Conservation (phyloP, 1,140 invertebrate genomes). For the Trichogramma pretiosum region DNA sequence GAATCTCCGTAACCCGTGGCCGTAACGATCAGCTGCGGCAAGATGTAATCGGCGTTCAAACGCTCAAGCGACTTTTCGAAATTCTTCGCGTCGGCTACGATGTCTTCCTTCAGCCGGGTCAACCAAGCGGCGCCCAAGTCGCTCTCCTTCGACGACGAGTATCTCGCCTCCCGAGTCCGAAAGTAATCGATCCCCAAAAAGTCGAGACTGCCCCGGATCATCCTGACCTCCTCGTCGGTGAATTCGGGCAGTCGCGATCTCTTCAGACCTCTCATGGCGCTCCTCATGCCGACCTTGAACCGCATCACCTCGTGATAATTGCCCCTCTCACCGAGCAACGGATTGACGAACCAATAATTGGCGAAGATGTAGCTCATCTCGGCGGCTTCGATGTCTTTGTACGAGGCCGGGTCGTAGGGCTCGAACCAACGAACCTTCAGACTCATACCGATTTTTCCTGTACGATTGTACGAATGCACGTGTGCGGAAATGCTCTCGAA, state of each 20-base stretch:
- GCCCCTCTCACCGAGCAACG: conserved; percentile 44
- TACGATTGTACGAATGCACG: conserved; percentile 1
- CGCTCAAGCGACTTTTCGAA: conserved; percentile 41
- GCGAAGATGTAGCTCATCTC: conserved; percentile 47
- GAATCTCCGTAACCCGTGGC: conserved; percentile 51
- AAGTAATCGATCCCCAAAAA: conserved; percentile 43
- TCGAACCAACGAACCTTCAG: conserved; percentile 54
- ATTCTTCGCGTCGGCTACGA: conserved; percentile 29
- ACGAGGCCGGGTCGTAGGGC: conserved; percentile 37
- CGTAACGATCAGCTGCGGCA: conserved; percentile 45
- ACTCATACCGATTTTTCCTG: conserved; percentile 55
- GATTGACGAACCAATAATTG: conserved; percentile 47
- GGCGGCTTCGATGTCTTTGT: conserved; percentile 46
- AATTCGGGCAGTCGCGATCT: conserved; percentile 47
- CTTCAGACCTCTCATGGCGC: conserved; percentile 35
- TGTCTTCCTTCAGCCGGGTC: background rate
- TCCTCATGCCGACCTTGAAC: conserved; percentile 37
- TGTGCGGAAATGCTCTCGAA: conserved; percentile 2
- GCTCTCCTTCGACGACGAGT: background rate
- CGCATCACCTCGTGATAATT: conserved; percentile 50
- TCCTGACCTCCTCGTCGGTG: conserved; percentile 36
- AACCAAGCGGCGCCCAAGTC: conserved; percentile 1
- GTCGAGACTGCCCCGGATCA: conserved; percentile 40
- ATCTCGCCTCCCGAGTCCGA: too few relatives aligned
- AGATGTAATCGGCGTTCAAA: conserved; percentile 41